Conservation (phyloP, 2,888 invertebrate genomes). For the Atethmia centrago region DNA sequence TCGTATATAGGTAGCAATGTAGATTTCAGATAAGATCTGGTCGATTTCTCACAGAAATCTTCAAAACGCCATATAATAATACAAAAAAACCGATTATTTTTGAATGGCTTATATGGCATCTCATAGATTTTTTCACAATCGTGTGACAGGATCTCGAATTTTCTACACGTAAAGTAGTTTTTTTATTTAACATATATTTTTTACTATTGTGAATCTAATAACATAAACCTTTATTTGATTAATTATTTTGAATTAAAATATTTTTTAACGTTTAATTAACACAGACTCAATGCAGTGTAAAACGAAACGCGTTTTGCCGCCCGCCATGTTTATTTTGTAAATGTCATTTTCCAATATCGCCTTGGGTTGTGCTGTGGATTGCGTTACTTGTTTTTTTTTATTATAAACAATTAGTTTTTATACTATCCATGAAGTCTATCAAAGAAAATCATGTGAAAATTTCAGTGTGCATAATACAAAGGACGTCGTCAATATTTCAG, state of each 20-base stretch:
- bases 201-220: background rate
- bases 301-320: slow-evolving; percentile 43
- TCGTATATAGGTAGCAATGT: too few relatives aligned
- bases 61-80: too few relatives aligned
- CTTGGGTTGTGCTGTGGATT: slow-evolving; percentile 38
- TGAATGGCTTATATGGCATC: too few relatives aligned
- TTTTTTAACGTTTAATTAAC: background rate
- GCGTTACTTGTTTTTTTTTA: slow-evolving; percentile 32
- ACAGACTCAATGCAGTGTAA: background rate
- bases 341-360: slow-evolving; percentile 55
- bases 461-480: slow-evolving; percentile 27
- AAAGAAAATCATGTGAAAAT: slow-evolving; percentile 43
- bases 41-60: too few relatives aligned
- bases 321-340: slow-evolving; percentile 67
- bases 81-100: too few relatives aligned
- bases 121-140: slow-evolving; percentile 1
- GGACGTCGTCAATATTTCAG: slow-evolving; percentile 46
- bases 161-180: background rate
- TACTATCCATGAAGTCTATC: slow-evolving; percentile 61
- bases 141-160: background rate
- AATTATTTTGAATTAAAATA: background rate
- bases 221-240: background rate
- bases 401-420: slow-evolving; percentile 38
- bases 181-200: background rate
- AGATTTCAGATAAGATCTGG: too few relatives aligned